These are phyloP conservation scores for Pituophis catenifer DNA, from an alignment of 2,113 vertebrate genomes.

Conservation along the genomic window DNA sequence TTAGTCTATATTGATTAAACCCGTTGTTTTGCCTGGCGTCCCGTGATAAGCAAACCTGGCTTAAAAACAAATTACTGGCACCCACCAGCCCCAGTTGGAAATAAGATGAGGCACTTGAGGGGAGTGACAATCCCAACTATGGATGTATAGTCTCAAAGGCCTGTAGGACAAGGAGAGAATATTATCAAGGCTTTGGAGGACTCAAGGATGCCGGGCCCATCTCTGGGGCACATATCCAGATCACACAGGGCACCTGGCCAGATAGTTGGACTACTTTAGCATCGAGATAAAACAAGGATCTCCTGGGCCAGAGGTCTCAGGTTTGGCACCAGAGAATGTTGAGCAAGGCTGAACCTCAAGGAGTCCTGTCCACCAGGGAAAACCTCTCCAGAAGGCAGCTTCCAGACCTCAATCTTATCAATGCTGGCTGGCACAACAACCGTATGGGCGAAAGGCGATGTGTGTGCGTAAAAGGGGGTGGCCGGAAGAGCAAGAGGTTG, in stretches of 20 bases:
- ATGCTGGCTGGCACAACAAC: constrained; percentile 7
- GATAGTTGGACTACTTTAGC: neutral
- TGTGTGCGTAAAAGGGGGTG: constrained; percentile 6
- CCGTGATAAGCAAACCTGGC: neutral
- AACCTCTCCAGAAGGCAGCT: neutral
- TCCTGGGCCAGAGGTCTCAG: neutral
- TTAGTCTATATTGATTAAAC: neutral
- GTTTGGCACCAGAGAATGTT: no score
- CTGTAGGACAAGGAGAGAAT: neutral
- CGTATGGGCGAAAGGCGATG: neutral
- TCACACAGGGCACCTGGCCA: neutral
- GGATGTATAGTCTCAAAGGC: neutral
- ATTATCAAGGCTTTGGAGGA: neutral
- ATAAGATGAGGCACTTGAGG: neutral
- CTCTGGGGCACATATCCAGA: no score
- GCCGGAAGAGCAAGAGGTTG: neutral
- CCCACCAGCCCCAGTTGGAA: neutral
- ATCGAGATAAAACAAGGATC: neutral
- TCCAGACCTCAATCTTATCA: neutral
- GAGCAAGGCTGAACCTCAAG: neutral
- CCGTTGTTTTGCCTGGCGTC: neutral
- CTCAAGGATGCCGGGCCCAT: neutral
- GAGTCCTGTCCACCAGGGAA: neutral
- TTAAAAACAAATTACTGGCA: neutral
- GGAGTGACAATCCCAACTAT: no score